Conservation (phyloP, 2,797 vertebrate species). For the Alfaro cultratus region DNA sequence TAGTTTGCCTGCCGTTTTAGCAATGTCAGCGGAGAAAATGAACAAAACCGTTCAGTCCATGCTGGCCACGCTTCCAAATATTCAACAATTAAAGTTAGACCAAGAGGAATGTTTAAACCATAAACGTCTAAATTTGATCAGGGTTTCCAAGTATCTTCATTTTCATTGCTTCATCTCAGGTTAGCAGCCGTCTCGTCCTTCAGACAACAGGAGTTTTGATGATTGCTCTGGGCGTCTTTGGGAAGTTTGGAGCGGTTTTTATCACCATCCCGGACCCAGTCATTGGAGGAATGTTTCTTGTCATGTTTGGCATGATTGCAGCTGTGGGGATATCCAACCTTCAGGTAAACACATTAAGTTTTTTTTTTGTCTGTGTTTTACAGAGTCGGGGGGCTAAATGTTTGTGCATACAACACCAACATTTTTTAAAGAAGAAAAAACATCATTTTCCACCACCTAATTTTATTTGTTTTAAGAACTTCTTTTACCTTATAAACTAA, state of each 20-base stretch:
- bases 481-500: neutral
- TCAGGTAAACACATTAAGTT: conserved; percentile 72
- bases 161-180: conserved; percentile 56
- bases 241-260: conserved; percentile 85
- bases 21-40: too few species aligned
- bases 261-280: conserved; percentile 86
- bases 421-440: neutral
- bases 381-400: neutral
- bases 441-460: neutral
- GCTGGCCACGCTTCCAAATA: too few species aligned
- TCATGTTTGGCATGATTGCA: conserved; percentile 88
- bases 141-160: neutral
- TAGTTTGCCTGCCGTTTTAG: too few species aligned
- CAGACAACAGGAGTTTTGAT: conserved; percentile 83
- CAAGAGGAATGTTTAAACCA: too few species aligned
- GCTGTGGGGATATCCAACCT: conserved; percentile 86
- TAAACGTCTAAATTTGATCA: neutral
- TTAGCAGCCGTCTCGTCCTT: conserved; percentile 84
- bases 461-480: neutral
- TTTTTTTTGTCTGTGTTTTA: neutral
- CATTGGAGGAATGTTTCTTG: conserved; percentile 86
- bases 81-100: too few species aligned
- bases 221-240: conserved; percentile 83
- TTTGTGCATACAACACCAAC: neutral
- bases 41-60: too few species aligned